Base-by-base conservation (phyloP, 2,113 vertebrate genomes). In the Uria aalge region DNA sequence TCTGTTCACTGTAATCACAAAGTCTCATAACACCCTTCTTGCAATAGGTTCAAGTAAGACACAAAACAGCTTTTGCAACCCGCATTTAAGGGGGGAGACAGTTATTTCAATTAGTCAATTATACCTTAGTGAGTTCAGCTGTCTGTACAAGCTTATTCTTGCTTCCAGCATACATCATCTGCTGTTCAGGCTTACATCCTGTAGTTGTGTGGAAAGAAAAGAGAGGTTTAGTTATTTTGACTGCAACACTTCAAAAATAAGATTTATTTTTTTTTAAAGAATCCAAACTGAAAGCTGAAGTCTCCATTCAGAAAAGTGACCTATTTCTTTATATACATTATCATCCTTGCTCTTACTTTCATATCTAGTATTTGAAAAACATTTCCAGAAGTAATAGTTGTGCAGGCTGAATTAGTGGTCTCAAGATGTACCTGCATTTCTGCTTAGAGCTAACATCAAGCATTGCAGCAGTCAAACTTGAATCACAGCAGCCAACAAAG, bases 101-200 rank as follows among this genome's bases (percentile, higher is more conserved):
- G 8, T 91, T 43, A 93, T 64, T 81, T 76, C 83, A 85, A 68
- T 5, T 47, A 85, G 17, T 62, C 45, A 84, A 9, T 64, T 93
- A 56, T 94, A 99, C 99, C 99, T 99, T 99, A 94, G 99, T 99
- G 94, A 99, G 96, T 52, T 99, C 97, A 50, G 99, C 99, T 30
- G 99, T 99, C 88, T 99, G 98, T 94, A 99, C 99, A 94, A 99
- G 98, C 87, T 99, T 99, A 97, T 99, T 99, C 98, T 99, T 99
- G 98, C 99, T 99, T 45, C 99, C 99, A 56, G 99, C 99, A 66
- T 99, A 99, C 99, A 99, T 99, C 99, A 99, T 99, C 98, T 99
- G 99, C 96, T 99, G 99, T 93, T 99, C 99, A 56, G 99, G 99
- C 94, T 98, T 99, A 97, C 99, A 99, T 47, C 99, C 99, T 99